A percentile compares a stretch with the other conserved stretches of the same genome.
These are phyloP conservation scores for Meteorus colon DNA, from an alignment of 2,888 invertebrate genomes.

Conservation along the genomic window DNA sequence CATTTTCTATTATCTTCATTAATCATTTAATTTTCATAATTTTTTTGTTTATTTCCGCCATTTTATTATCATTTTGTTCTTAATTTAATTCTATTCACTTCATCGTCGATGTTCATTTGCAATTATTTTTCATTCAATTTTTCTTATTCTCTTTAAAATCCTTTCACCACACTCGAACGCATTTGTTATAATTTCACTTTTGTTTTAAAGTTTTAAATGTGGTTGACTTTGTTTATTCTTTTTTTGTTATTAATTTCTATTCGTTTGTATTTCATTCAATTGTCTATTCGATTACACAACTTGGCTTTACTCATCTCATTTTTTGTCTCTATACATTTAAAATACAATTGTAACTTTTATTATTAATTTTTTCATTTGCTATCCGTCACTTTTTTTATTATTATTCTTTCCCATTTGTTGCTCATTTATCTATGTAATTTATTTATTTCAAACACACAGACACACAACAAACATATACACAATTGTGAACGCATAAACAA, in stretches of 20 bases:
- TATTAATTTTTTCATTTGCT: not conserved
- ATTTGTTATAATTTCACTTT: not conserved
- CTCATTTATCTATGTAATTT: slow-evolving; percentile 18
- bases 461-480: slow-evolving; percentile 43
- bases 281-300: slow-evolving; percentile 41
- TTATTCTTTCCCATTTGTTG: not conserved
- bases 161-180: too few relatives aligned
- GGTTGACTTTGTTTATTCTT: slow-evolving; percentile 36
- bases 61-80: not conserved
- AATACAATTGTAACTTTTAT: too few relatives aligned
- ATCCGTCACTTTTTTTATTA: not conserved
- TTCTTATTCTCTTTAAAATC: too few relatives aligned
- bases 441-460: not conserved
- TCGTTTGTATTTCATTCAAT: slow-evolving; percentile 24
- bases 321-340: too few relatives aligned
- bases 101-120: too few relatives aligned
- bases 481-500: slow-evolving; percentile 31
- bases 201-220: slow-evolving; percentile 8
- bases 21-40: slow-evolving; percentile 20
- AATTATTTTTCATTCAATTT: too few relatives aligned
- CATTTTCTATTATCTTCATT: not conserved
- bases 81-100: too few relatives aligned
- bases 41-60: slow-evolving; percentile 10
- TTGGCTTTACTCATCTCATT: not conserved
- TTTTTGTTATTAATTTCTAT: slow-evolving; percentile 11